Percentiles rank a stretch among this genome's conserved stretches.
These are phyloP conservation scores for Epicampocera succincta DNA, from an alignment of 2,888 invertebrate species.

Conservation along the genomic window DNA sequence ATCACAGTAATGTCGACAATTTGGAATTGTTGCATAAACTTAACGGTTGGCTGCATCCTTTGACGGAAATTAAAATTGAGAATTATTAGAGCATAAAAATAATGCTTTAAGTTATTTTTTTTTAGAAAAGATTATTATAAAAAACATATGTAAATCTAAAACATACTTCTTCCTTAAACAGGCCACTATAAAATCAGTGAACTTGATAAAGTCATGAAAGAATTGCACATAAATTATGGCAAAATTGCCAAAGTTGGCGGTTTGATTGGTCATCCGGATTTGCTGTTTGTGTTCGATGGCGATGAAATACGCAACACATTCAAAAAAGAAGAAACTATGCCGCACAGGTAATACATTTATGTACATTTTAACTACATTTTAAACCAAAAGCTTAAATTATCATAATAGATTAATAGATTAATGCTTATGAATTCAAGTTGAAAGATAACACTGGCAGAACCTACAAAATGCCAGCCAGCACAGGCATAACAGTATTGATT, in stretches of 20 bases:
- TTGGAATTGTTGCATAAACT: not conserved
- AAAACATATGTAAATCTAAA: too few relatives aligned
- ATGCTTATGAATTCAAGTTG: not conserved
- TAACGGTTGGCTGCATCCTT: slow-evolving; percentile 16
- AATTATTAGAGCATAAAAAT: slow-evolving; percentile 23
- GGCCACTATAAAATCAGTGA: slow-evolving; percentile 84
- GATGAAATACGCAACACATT: slow-evolving; percentile 88
- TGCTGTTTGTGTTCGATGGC: slow-evolving; percentile 88
- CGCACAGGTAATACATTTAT: slow-evolving; percentile 83
- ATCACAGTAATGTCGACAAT: not conserved
- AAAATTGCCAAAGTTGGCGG: slow-evolving; percentile 86
- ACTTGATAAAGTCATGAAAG: slow-evolving; percentile 84
- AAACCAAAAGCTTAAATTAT: slow-evolving; percentile 3
- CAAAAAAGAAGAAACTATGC: slow-evolving; percentile 86
- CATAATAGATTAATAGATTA: not conserved
- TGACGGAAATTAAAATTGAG: not conserved
- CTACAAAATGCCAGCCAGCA: too few relatives aligned
- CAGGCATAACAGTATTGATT: not conserved
- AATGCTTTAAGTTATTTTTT: not conserved
- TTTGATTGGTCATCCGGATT: slow-evolving; percentile 88
- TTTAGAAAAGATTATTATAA: too few relatives aligned
- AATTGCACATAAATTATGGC: slow-evolving; percentile 83
- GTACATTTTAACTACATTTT: not conserved
- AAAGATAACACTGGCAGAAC: too few relatives aligned
- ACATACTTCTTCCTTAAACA: too few relatives aligned